phyloP scores from a whole-genome alignment of 2,113 vertebrate species.

The Cynopterus brachyotis region DNA sequence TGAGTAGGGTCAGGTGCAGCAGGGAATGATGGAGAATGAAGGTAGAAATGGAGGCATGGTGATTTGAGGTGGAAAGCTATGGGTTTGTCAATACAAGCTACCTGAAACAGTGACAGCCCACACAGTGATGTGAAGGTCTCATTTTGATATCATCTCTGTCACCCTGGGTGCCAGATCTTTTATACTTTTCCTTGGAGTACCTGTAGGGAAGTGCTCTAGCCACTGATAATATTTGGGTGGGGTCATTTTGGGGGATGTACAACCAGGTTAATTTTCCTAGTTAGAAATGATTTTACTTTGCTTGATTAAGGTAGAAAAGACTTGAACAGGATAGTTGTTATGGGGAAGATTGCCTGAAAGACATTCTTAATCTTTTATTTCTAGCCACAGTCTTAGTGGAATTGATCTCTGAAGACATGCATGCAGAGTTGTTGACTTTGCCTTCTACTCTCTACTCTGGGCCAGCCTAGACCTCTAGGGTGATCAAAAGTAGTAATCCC shows the following conservation, averaged over 20 bases:
- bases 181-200: not conserved
- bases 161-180: not conserved
- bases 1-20: not conserved
- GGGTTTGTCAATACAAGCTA: not conserved
- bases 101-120: not conserved
- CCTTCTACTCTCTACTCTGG: not conserved
- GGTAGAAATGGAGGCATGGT: not conserved
- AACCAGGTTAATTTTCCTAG: not conserved
- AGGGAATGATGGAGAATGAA: not conserved
- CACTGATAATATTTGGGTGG: not conserved
- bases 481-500: not conserved
- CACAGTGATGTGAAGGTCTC: too few species aligned
- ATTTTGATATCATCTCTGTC: not conserved
- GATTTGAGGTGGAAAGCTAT: not conserved
- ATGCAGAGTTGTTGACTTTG: not conserved
- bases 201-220: not conserved
- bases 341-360: not conserved
- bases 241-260: not conserved
- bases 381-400: not conserved
- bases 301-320: not conserved
- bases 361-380: not conserved
- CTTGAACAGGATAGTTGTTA: not conserved
- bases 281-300: not conserved
- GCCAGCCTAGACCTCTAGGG: not conserved
- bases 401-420: not conserved